phyloP scores from a whole-genome alignment of 2,888 invertebrate species.

The Chymomyza caudatula region DNA sequence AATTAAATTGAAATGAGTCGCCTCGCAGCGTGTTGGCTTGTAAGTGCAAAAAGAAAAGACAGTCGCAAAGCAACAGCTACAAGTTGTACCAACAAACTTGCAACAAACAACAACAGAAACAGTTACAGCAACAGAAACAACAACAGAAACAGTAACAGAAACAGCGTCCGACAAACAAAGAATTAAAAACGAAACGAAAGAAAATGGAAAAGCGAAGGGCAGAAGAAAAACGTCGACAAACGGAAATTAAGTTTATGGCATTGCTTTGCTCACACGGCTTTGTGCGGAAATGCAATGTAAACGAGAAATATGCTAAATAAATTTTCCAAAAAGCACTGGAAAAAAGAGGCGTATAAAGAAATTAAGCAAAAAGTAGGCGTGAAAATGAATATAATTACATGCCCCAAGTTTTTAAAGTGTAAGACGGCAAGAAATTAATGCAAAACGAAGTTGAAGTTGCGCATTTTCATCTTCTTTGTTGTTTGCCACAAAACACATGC shows the following conservation, averaged over 20 bases:
- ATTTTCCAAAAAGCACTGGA: slow-evolving; percentile 24
- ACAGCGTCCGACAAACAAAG: slow-evolving; percentile 27
- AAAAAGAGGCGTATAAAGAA: not conserved
- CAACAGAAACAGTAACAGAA: slow-evolving; percentile 9
- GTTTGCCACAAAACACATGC: slow-evolving; percentile 38
- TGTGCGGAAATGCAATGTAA: slow-evolving; percentile 58
- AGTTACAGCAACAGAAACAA: slow-evolving; percentile 18
- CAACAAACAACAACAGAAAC: not conserved
- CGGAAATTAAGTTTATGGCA: slow-evolving; percentile 70
- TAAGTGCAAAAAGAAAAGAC: not conserved
- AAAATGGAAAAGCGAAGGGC: slow-evolving; percentile 8
- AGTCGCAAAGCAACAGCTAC: not conserved
- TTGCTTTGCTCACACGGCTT: slow-evolving; percentile 20
- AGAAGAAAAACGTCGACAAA: slow-evolving; percentile 44
- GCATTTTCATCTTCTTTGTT: not conserved
- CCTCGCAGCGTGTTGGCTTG: slow-evolving; percentile 36
- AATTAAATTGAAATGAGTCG: slow-evolving; percentile 68
- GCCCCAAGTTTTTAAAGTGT: not conserved
- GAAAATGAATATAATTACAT: not conserved
- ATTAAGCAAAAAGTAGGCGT: not conserved
- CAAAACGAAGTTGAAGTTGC: not conserved
- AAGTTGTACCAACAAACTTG: not conserved
- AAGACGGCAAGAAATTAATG: not conserved
- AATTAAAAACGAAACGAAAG: slow-evolving; percentile 14
- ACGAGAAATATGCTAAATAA: slow-evolving; percentile 57